These are phyloP conservation scores for Tilapia sparmanii DNA, from an alignment of 2,113 vertebrate genomes.

Conservation along the genomic window DNA sequence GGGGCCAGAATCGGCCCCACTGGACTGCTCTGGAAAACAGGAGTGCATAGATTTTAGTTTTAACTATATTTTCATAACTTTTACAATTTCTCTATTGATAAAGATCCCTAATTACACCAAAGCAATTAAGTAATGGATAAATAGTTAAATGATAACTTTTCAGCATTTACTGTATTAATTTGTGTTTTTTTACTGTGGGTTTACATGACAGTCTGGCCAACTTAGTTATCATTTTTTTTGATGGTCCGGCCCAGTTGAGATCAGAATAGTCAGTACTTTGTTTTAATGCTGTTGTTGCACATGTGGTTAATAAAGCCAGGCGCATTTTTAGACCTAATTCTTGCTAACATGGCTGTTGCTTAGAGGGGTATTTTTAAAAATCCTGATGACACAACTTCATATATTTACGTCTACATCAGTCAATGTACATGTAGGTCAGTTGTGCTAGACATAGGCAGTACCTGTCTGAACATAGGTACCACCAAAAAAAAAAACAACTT, in stretches of 20 bases:
- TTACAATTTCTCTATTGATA: not conserved
- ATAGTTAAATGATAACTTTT: not conserved
- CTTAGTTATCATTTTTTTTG: not conserved
- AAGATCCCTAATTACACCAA: not conserved
- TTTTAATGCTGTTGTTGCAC: not conserved
- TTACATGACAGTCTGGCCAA: not conserved
- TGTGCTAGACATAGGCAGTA: not conserved
- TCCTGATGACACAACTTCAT: not conserved
- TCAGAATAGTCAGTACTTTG: not conserved
- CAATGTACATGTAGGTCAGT: not conserved
- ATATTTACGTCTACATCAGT: not conserved
- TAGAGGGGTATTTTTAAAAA: not conserved
- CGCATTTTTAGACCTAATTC: not conserved
- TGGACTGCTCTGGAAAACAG: not conserved
- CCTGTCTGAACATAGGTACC: not conserved
- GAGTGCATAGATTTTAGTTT: not conserved
- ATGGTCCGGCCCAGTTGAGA: not conserved
- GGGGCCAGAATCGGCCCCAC: not conserved
- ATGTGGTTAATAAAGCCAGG: not conserved
- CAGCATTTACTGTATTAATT: not conserved
- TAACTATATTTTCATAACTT: not conserved
- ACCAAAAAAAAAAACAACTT: not conserved
- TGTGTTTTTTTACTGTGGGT: fast-evolving
- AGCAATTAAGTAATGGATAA: not conserved
- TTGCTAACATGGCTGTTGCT: not conserved